phyloP scores from a whole-genome alignment of 2,113 vertebrate genomes.

The Oryctolagus cuniculus region DNA sequence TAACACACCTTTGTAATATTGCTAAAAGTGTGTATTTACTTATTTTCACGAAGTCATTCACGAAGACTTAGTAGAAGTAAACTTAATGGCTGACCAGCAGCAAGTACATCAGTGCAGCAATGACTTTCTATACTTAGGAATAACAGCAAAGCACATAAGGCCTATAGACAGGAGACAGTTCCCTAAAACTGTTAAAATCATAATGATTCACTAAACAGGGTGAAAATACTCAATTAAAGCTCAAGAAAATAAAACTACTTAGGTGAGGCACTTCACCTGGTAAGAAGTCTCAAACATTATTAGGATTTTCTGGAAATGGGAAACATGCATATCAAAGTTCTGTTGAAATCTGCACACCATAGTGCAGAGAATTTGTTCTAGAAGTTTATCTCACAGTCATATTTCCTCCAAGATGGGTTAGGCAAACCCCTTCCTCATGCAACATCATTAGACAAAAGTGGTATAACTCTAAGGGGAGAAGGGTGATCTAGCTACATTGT shows the following conservation, averaged over 20 bases:
- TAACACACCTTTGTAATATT: background rate
- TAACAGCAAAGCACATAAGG: background rate
- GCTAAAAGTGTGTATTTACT: background rate
- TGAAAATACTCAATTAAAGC: background rate
- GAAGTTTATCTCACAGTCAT: background rate
- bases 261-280: background rate
- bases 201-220: background rate
- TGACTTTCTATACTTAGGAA: background rate
- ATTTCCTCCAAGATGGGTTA: constrained; percentile 28
- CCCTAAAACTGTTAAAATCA: background rate
- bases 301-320: background rate
- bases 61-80: background rate
- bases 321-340: background rate
- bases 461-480: background rate
- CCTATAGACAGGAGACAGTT: background rate
- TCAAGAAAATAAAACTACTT: background rate
- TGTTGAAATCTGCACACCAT: background rate
- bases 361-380: background rate
- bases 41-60: constrained; percentile 9
- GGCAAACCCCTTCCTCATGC: background rate
- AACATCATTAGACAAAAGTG: background rate
- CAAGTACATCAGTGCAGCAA: background rate
- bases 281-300: background rate
- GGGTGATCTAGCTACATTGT: background rate
- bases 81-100: background rate